Evolutionary conservation across 1,140 invertebrate genomes (phyloP).

Genomic region (honey bee (Apis mellifera)): DNA sequence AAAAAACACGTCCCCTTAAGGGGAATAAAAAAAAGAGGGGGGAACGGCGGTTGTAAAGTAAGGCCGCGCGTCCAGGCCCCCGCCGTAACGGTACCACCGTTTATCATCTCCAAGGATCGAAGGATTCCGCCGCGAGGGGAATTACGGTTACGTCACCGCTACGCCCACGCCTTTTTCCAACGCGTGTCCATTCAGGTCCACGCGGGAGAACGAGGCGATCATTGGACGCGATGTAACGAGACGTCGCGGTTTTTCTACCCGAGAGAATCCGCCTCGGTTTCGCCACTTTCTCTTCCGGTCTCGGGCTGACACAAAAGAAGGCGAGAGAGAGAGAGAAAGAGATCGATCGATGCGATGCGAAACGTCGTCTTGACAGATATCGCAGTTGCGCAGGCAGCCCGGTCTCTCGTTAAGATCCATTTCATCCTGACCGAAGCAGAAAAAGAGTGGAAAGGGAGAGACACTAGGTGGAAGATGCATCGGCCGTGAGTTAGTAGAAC

Average conservation of each 20-base stretch:
- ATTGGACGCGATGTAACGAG: slow-evolving; percentile 50
- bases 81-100: slow-evolving; percentile 28
- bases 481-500: neutral
- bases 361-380: slow-evolving; percentile 29
- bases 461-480: neutral
- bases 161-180: slow-evolving; percentile 32
- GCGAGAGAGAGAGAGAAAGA: neutral
- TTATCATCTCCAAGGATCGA: slow-evolving; percentile 23
- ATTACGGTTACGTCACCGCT: slow-evolving; percentile 25
- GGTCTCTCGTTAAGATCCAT: slow-evolving; percentile 28
- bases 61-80: neutral
- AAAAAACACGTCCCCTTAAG: neutral
- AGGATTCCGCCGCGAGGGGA: slow-evolving; percentile 8
- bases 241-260: slow-evolving; percentile 26
- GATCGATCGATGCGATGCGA: slow-evolving; percentile 28
- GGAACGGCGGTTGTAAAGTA: slow-evolving; percentile 13
- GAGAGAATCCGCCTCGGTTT: slow-evolving; percentile 11
- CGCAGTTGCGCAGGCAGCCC: neutral
- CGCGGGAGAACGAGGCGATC: slow-evolving; percentile 12
- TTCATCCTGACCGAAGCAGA: neutral
- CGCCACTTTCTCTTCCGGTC: slow-evolving; percentile 67
- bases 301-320: slow-evolving; percentile 57
- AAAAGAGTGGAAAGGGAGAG: neutral
- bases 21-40: neutral
- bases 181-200: slow-evolving; percentile 13